A percentile compares a stretch with the other conserved stretches of the same genome.
phyloP scores from a whole-genome alignment of 2,113 vertebrate genomes.

The Camelus bactrianus region DNA sequence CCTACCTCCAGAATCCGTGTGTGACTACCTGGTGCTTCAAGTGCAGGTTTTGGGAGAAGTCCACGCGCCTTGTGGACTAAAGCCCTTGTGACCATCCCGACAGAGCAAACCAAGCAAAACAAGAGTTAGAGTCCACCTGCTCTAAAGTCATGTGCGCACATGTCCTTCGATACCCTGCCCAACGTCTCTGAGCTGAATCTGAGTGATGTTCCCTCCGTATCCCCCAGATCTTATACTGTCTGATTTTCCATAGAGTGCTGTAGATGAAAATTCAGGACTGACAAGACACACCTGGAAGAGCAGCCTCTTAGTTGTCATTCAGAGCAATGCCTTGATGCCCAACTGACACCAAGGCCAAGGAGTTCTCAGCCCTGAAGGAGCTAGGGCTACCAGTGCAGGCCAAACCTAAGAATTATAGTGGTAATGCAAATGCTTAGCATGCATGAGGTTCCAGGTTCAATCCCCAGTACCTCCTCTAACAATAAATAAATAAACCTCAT shows the following conservation, averaged over 20 bases:
- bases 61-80: neutral
- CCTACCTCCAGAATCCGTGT: neutral
- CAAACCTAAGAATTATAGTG: slow-evolving; percentile 88
- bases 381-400: slow-evolving; percentile 90
- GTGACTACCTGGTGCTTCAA: neutral
- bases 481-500: too few relatives aligned
- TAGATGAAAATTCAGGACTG: slow-evolving; percentile 92
- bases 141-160: neutral
- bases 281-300: slow-evolving; percentile 94
- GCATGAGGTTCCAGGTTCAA: too few relatives aligned
- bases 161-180: slow-evolving; percentile 81
- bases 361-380: slow-evolving; percentile 91
- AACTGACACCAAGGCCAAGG: slow-evolving; percentile 92
- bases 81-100: neutral
- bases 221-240: slow-evolving; percentile 90
- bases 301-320: slow-evolving; percentile 91
- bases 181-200: slow-evolving; percentile 88
- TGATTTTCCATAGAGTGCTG: slow-evolving; percentile 93
- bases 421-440: too few relatives aligned
- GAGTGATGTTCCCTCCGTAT: slow-evolving; percentile 74
- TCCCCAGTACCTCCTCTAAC: too few relatives aligned
- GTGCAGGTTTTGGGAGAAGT: neutral
- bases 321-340: slow-evolving; percentile 93
- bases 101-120: neutral
- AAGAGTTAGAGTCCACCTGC: neutral